Percentiles rank a stretch among this genome's conserved stretches.
These are phyloP conservation scores for Cyrtonyx montezumae DNA, from an alignment of 2,113 vertebrate species.

Conservation along the genomic window DNA sequence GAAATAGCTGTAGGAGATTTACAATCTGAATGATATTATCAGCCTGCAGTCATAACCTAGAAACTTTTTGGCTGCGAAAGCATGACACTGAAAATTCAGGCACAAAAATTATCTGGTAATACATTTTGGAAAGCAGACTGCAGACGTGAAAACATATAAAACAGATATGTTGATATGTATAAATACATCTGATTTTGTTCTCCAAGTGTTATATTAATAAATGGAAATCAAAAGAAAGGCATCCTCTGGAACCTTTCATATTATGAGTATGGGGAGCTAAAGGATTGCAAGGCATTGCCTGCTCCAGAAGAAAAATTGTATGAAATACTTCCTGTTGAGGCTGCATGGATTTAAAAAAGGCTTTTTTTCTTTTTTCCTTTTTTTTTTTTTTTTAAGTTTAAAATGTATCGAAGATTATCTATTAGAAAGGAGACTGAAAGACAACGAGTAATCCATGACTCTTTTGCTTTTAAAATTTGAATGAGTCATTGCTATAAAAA, in stretches of 20 bases:
- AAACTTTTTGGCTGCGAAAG: background rate
- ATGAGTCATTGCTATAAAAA: background rate
- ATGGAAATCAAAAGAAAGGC: background rate
- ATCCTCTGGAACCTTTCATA: background rate
- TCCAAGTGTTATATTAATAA: background rate
- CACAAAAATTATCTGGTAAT: background rate
- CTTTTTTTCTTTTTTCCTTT: background rate
- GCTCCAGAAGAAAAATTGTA: background rate
- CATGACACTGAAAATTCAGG: background rate
- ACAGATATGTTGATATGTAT: background rate
- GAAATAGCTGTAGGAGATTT: background rate
- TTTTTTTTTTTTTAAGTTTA: background rate
- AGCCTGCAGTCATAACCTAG: background rate
- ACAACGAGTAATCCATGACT: background rate
- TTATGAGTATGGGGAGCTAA: background rate
- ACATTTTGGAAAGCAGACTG: background rate
- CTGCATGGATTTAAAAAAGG: background rate
- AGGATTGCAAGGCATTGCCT: background rate
- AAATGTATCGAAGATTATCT: background rate
- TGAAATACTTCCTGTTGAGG: background rate
- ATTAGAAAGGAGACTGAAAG: background rate
- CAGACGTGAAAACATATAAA: background rate
- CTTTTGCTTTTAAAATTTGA: background rate
- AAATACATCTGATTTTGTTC: background rate
- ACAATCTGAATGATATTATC: background rate